Evolutionary conservation across 2,797 vertebrate species (phyloP).

Genomic region (Emys orbicularis): DNA sequence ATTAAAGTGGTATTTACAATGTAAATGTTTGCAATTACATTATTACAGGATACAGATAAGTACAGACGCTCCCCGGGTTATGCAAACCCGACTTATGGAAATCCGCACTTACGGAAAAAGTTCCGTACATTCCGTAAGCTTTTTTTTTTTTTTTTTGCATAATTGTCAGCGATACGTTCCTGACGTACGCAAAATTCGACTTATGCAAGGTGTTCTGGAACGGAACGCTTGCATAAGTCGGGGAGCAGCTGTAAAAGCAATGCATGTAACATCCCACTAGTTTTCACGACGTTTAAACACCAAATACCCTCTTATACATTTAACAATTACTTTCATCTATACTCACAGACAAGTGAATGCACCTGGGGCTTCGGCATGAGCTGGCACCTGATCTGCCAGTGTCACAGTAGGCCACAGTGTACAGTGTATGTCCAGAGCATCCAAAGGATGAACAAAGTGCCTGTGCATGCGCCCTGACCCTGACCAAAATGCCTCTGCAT

Average conservation of each 20-base stretch:
- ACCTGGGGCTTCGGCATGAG: neutral
- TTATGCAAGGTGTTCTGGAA: too few species aligned
- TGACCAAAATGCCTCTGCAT: neutral
- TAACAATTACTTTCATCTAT: neutral
- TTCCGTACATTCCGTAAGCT: too few species aligned
- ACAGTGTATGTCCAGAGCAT: neutral
- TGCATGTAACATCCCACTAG: neutral
- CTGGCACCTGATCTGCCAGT: neutral
- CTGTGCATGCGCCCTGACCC: neutral
- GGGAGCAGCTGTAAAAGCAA: neutral
- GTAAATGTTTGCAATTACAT: neutral
- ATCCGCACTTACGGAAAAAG: too few species aligned
- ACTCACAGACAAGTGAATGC: neutral
- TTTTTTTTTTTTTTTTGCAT: too few species aligned
- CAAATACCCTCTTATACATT: neutral
- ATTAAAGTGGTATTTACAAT: neutral
- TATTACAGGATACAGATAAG: neutral
- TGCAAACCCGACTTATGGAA: too few species aligned
- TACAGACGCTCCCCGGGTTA: too few species aligned
- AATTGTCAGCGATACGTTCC: too few species aligned
- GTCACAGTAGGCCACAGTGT: fast-evolving
- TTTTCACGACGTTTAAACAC: neutral
- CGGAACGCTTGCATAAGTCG: too few species aligned
- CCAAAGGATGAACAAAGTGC: neutral
- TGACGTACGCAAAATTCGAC: too few species aligned